A percentile compares a stretch with the other conserved stretches of the same genome.
Evolutionary conservation across 2,797 vertebrate species (phyloP).

Genomic region (Silurus aristotelis): DNA sequence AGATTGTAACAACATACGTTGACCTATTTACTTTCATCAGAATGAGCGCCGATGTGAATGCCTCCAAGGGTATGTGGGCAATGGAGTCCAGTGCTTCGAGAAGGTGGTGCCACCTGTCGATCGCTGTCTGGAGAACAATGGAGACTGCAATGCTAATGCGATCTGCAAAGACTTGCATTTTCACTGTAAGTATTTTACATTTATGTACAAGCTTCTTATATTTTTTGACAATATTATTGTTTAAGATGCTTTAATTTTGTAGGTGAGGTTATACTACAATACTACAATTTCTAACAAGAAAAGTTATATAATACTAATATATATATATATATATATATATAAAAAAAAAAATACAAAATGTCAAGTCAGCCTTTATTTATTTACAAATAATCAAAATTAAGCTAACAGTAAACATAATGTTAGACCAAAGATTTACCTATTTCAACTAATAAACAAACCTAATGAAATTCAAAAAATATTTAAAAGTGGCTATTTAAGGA

Average conservation of each 20-base stretch:
- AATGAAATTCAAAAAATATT: too few relatives aligned
- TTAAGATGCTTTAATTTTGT: not conserved
- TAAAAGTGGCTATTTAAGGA: too few relatives aligned
- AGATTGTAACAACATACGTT: not conserved
- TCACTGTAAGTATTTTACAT: slow-evolving; percentile 69
- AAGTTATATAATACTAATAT: too few relatives aligned
- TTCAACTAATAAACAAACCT: too few relatives aligned
- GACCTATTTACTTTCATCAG: slow-evolving; percentile 64
- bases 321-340: too few relatives aligned
- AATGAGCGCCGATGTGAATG: slow-evolving; percentile 85
- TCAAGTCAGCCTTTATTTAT: too few relatives aligned
- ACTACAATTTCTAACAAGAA: too few relatives aligned
- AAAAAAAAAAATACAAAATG: too few relatives aligned
- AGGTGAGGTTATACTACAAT: not conserved
- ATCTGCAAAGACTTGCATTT: slow-evolving; percentile 89
- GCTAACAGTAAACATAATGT: too few relatives aligned
- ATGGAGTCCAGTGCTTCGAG: slow-evolving; percentile 89
- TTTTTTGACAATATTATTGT: too few relatives aligned
- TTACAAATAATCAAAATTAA: too few relatives aligned
- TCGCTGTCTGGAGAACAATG: slow-evolving; percentile 84
- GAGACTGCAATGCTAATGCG: slow-evolving; percentile 82
- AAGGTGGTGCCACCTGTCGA: slow-evolving; percentile 79
- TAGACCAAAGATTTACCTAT: too few relatives aligned
- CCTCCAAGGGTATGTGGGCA: slow-evolving; percentile 82
- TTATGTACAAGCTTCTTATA: not conserved